Percentiles rank a stretch among this genome's conserved stretches.
phyloP scores from a whole-genome alignment of 2,113 vertebrate species.

The Phyllostomus discolor region DNA sequence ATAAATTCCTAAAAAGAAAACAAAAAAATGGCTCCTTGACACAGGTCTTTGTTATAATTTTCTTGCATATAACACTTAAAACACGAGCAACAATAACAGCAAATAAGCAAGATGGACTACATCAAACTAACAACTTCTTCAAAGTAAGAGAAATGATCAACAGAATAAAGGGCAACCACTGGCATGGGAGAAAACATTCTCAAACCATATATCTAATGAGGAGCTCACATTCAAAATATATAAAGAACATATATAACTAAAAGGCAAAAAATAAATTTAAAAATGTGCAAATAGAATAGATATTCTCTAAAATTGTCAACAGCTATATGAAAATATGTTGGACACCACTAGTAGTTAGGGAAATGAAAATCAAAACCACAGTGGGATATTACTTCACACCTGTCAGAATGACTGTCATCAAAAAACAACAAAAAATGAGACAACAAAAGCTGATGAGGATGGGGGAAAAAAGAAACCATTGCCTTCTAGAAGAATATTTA shows the following conservation, averaged over 20 bases:
- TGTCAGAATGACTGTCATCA: neutral
- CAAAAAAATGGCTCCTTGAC: too few relatives aligned
- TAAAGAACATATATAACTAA: neutral
- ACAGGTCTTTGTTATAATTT: neutral
- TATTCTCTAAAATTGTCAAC: neutral
- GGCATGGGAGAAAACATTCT: neutral
- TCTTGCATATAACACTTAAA: neutral
- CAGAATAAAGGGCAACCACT: neutral
- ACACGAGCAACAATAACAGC: neutral
- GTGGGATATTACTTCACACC: neutral
- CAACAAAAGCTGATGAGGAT: neutral
- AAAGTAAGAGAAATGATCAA: neutral
- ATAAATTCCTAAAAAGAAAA: neutral
- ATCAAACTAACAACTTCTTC: neutral
- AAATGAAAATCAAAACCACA: neutral
- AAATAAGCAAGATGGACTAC: neutral
- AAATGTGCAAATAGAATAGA: neutral
- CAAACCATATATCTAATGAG: neutral
- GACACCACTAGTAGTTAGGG: neutral
- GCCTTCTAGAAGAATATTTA: neutral
- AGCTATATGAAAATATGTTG: neutral
- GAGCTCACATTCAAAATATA: neutral
- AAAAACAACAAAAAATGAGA: neutral
- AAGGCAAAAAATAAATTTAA: neutral
- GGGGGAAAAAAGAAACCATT: too few relatives aligned